These are phyloP conservation scores for Troglohyphantes excavatus DNA, from an alignment of 2,888 invertebrate species.

Conservation along the genomic window DNA sequence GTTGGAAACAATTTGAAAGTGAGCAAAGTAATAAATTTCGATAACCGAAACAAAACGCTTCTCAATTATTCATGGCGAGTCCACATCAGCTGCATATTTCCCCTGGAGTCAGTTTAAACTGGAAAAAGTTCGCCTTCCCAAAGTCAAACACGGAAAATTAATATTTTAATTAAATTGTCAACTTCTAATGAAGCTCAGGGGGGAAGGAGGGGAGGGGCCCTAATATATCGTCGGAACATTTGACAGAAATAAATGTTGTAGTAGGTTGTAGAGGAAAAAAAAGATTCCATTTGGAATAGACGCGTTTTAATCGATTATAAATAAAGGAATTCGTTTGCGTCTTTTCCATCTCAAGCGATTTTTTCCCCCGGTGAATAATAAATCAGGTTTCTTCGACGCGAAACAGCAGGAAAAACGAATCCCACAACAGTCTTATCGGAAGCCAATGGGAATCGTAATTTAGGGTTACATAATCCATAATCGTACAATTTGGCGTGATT, in stretches of 20 bases:
- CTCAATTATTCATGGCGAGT: background rate
- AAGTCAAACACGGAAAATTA: constrained; percentile 15
- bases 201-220: no score
- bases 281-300: background rate
- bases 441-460: no score
- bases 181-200: constrained; percentile 21
- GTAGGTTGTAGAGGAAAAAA: background rate
- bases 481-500: no score
- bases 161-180: constrained; percentile 46
- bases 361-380: constrained; percentile 46
- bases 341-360: constrained; percentile 21
- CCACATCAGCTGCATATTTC: background rate
- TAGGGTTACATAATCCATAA: no score
- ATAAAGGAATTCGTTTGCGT: constrained; percentile 10
- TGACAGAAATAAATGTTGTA: constrained; percentile 23
- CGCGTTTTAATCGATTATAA: constrained; percentile 36
- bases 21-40: no score
- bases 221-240: background rate
- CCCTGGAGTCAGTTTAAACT: background rate
- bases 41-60: no score
- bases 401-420: background rate
- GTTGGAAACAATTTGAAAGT: no score
- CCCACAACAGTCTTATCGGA: no score
- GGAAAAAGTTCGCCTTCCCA: background rate
- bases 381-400: constrained; percentile 16